Base-by-base conservation (phyloP, 2,113 vertebrate species). In the Spermophilus dauricus region DNA sequence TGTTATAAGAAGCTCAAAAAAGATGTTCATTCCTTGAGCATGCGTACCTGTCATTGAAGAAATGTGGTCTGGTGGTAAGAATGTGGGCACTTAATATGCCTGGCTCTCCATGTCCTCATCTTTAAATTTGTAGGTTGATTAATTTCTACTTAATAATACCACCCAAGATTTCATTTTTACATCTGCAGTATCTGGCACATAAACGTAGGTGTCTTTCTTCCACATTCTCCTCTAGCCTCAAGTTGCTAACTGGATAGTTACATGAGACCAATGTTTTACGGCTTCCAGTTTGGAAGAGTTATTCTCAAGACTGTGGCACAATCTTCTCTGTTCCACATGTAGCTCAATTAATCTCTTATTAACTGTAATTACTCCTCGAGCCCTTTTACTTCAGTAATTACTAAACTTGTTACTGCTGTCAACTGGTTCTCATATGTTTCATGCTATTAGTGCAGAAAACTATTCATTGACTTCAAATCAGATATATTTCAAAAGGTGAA, bases 261-360 rank as follows among this genome's bases (percentile, higher is more conserved):
- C 4, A 20, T 80, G 93, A 94, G 24, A n/a, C 18, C 72, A 48
- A 12, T 39, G 45, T 93, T 91, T 78, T 82, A 78, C 69, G 56
- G 37, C 86, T 92, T 94, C 61, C 37, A 37, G 63, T 87, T 85
- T 88, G 90, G 76, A 87, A 94, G 69, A 94, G 69, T 9, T 56
- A 51, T 45, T 96, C 65, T 83, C n/a, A 81, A 69, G 73, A 83
- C n/a, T 67, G 18, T 82, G 76, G 12, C 8, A 65, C 24, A 37
- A 13, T 90, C 87, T 94, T 88, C 86, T 96, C 20, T 89, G 70
- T 89, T 96, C 91, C 83, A 76, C 3, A 13, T 73, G 42, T 56
- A 97, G 92, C 87, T 97, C 95, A 97, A 90, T 98, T 97, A 97
- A 96, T 96, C 92, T 98, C 90, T n/a, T 84, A 96, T 96, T 97